Evolutionary conservation across 37 sponge, comb jelly and placozoan species (phyloP), one percentile per base, ranked within the genome.

Genomic region (Cliona cf. orientalis): DNA sequence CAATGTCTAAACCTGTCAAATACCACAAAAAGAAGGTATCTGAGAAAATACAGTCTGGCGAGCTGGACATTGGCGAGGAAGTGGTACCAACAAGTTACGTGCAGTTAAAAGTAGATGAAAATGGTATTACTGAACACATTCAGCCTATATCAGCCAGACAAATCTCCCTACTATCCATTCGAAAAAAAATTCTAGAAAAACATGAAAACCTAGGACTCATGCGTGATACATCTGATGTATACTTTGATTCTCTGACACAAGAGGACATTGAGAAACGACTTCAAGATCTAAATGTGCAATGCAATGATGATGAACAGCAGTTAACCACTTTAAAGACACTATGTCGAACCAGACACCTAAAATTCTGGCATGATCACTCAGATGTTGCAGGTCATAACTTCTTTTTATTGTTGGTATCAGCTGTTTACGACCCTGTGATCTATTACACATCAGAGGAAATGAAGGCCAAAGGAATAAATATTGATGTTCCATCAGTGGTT

Each of bases 331-430:
- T 76, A 36, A 58, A 60, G 36, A 32, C 14, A 23, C 21, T 76
- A 38, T 35, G 76, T 41, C 61, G 76, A 23, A 33, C 21, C 7
- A 33, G 76, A 19, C 41, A 40, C 42, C 32, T 76, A 11, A 76
- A 76, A 29, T 25, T 76, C 26, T 76, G 76, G 76, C 76, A 76
- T 37, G 76, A 76, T 29, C 76, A 76, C 43, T 59, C 74, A 26
- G 23, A 36, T 29, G 34, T 74, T 19, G 55, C 74, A 55, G 74
- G 46, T 49, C 74, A 74, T 74, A 34, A 36, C 25, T 34, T 35
- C 31, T 23, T 74, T 22, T 35, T 74, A 19, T 34, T 74, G 19
- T 35, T 74, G 56, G 58, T 74, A 31, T 74, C 74, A 42, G 74
- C 33, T 19, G 38, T 74, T 11, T 74, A 74, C 55, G 74, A 74